phyloP scores from a whole-genome alignment of 2,888 invertebrate genomes.

The Ectemnius cavifrons region DNA sequence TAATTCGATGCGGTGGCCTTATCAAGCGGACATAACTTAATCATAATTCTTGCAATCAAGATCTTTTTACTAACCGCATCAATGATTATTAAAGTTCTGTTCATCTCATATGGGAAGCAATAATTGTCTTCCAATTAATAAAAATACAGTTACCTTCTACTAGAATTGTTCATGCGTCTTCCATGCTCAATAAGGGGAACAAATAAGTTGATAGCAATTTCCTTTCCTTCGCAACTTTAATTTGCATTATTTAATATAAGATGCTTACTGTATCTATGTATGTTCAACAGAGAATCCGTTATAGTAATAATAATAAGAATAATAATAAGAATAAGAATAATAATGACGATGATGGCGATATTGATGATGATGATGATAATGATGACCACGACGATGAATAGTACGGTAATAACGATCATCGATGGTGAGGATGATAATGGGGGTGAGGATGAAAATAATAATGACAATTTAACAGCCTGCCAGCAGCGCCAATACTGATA shows the following conservation, averaged over 20 bases:
- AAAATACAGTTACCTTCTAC: no score
- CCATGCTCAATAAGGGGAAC: no score
- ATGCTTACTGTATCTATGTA: constrained; percentile 72
- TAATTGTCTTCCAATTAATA: no score
- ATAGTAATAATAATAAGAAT: constrained; percentile 31
- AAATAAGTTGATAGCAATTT: not conserved
- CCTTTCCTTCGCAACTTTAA: constrained; percentile 61
- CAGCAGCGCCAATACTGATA: constrained; percentile 75
- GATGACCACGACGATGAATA: constrained; percentile 66
- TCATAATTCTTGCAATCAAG: no score
- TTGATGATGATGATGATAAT: constrained; percentile 58
- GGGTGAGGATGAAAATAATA: constrained; percentile 44
- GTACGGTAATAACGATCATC: constrained; percentile 30
- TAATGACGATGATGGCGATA: constrained; percentile 61
- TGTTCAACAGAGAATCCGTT: constrained; percentile 70
- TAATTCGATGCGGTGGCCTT: no score
- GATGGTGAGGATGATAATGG: constrained; percentile 66
- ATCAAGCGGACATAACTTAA: no score
- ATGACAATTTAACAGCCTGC: constrained; percentile 77
- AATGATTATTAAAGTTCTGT: no score
- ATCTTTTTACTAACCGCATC: no score
- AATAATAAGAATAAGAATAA: constrained; percentile 21
- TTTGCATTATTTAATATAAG: constrained; percentile 70
- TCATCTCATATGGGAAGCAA: no score
- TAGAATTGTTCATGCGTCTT: no score